Conservation (phyloP, 2,888 invertebrate genomes). For the Liopterus haemorrhoidalis region DNA sequence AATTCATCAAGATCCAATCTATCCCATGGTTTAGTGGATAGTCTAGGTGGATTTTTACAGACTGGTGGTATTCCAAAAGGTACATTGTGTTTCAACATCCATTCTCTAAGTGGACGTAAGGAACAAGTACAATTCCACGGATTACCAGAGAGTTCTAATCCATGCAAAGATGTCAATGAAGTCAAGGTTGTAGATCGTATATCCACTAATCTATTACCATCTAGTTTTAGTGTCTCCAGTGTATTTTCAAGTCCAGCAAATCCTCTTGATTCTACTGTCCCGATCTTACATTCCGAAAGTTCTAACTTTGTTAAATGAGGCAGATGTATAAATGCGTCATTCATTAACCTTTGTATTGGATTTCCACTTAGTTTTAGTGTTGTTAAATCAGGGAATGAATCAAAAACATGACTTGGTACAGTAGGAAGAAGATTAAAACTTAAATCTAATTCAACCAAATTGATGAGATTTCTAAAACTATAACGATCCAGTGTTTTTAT, state of each 20-base stretch:
- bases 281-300: slow-evolving; percentile 65
- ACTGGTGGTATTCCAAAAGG: slow-evolving; percentile 66
- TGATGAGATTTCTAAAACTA: slow-evolving; percentile 71
- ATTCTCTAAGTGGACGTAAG: slow-evolving; percentile 65
- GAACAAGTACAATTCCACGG: slow-evolving; percentile 80
- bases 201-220: slow-evolving; percentile 65
- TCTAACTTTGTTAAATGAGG: slow-evolving; percentile 68
- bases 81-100: slow-evolving; percentile 74
- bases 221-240: slow-evolving; percentile 70
- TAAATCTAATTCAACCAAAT: slow-evolving; percentile 74
- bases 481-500: slow-evolving; percentile 63
- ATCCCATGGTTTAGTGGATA: slow-evolving; percentile 66
- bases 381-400: slow-evolving; percentile 65
- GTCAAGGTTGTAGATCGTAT: slow-evolving; percentile 62
- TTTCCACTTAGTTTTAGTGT: slow-evolving; percentile 71
- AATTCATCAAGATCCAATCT: slow-evolving; percentile 71
- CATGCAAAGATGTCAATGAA: slow-evolving; percentile 62
- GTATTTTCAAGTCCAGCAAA: slow-evolving; percentile 67
- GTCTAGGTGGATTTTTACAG: slow-evolving; percentile 60
- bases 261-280: slow-evolving; percentile 61
- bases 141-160: slow-evolving; percentile 70
- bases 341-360: slow-evolving; percentile 62
- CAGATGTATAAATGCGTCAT: slow-evolving; percentile 62
- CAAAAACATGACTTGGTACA: slow-evolving; percentile 69
- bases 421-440: slow-evolving; percentile 63